Evolutionary conservation across 2,888 invertebrate genomes (phyloP), one percentile per base, ranked within the genome.

Genomic region (Coenonympha glycerion): DNA sequence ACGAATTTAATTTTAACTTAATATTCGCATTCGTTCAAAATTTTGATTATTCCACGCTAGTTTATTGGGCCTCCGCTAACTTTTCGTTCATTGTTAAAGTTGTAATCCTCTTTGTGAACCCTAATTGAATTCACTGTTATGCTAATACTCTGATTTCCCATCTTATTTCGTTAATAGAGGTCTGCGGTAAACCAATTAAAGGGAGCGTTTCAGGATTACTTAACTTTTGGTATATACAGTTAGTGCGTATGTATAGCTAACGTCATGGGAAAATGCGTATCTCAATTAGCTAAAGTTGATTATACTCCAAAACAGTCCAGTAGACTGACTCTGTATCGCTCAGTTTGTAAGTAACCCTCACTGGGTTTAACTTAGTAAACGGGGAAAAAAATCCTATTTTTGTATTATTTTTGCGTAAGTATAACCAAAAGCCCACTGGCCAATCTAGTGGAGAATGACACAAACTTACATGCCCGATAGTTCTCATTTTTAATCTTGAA

Each of bases 111-210:
- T 87, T 86, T 87, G 86, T 86, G 77, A 72, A 76, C 77, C 80
- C 79, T 85, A 87, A 87, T 87, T 85, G 86, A 86, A 87, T 86
- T 84, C 76, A 79, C 84, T 86, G 86, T 86, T 86, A 87, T 87
- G 87, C 82, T 86, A 87, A 87, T 87, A 84, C 85, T 81, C 79
- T 86, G 85, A 86, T 86, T 86, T 85, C 85, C 83, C 84, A 86
- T 86, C 84, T 86, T 86, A 86, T 86, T 85, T 84, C 76, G 85
- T 84, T 87, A 86, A 86, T 86, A 84, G 86, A 82, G 86, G 83
- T 79, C 78, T 78, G 83, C 77, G 82, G 82, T 84, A 79, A 85
- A 84, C 83, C 83, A 84, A 85, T 86, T 87, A 84, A 81, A 80
- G 82, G 81, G 80, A 78, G 76, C 77, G 79, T 77, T 80, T 79